Evolutionary conservation across 2,888 invertebrate genomes (phyloP), one percentile per base, ranked within the genome.

Genomic region (Netelia fuscicornis): DNA sequence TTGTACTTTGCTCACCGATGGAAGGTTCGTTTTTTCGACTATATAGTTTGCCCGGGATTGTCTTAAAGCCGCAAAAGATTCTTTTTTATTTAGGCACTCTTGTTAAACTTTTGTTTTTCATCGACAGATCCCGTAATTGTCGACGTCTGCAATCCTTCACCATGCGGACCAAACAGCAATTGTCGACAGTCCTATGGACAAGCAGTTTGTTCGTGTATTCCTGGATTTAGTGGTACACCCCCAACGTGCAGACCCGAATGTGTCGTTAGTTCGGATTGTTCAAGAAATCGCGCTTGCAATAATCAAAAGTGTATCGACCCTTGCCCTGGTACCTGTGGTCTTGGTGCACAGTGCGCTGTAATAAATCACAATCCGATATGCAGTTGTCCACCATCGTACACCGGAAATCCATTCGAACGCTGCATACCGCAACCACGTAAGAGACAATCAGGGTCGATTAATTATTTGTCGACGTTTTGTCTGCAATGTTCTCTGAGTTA

Each of bases 321-420:
- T 54, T 98, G 98, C 89, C 95, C 95, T 20, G 97, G 97, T 54
- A 96, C 97, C 11, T 98, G 98, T 87, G 98, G 98, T 83, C 95
- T 96, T 87, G 95, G 95, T 71, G 97, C 98, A 0, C 94, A 96
- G 87, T 98, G 98, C 91, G 95, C 96, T 90, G 96, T 97, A 1
- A 96, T 97, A 86, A 97, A 97, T 91, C 98, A 98, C 92, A 97
- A 96, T 92, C 97, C 98, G 0, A 96, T 98, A 71, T 98, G 98
- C 91, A 96, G 96, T 87, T 98, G 98, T 91, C 96, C 96, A 83
- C 94, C 94, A 83, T 95, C 95, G 77, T 95, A 95, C 90, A 95
- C 96, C n/a, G 98, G 98, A 20, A 97, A 98, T 95, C 97, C 98
- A 65, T 97, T 98, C 91, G 95, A 95, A 9, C 95, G 95, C 90